Evolutionary conservation across 2,113 vertebrate genomes (phyloP).

Genomic region (Urocitellus parryii): DNA sequence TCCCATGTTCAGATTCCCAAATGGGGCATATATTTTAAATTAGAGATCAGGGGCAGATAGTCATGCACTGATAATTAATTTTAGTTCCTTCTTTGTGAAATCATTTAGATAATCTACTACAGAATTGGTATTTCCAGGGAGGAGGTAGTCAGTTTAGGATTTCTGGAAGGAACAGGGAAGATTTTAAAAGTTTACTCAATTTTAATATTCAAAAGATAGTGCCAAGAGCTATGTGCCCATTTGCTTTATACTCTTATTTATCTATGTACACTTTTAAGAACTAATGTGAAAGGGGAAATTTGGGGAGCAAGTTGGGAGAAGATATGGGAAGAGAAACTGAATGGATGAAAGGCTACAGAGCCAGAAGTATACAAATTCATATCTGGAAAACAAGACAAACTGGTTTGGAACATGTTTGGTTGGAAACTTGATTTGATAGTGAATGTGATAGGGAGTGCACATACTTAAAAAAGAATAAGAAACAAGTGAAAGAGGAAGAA

Average conservation of each 20-base stretch:
- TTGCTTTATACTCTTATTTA: neutral
- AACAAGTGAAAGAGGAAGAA: neutral
- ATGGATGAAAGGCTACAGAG: neutral
- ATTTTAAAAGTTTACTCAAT: conserved; percentile 26
- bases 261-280: neutral
- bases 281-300: neutral
- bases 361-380: neutral
- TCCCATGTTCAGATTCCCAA: neutral
- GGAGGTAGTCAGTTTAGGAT: neutral
- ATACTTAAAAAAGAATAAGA: neutral
- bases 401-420: conserved; percentile 23
- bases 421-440: conserved; percentile 32
- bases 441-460: neutral
- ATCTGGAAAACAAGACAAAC: conserved; percentile 43
- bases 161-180: neutral
- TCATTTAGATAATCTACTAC: neutral
- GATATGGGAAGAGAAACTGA: neutral
- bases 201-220: neutral
- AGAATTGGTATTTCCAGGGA: neutral
- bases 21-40: neutral
- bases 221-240: neutral
- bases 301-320: neutral
- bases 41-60: neutral
- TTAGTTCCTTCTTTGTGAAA: conserved; percentile 8
- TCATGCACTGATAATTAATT: neutral